These are phyloP conservation scores for Mus spretus DNA, from an alignment of 2,797 vertebrate genomes.

Conservation along the genomic window DNA sequence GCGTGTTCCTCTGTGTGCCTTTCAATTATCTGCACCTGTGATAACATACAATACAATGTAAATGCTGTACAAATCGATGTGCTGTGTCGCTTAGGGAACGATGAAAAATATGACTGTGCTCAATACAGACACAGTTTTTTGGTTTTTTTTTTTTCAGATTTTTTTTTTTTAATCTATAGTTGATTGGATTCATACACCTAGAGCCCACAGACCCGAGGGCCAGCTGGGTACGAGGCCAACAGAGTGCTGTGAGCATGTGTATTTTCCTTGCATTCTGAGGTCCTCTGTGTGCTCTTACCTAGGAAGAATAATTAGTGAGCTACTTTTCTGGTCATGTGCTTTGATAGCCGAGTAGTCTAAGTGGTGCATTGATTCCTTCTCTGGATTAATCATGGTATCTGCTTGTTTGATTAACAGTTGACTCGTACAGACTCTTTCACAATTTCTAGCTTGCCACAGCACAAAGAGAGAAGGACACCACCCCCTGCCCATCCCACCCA, in stretches of 20 bases:
- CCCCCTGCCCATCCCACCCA: background rate
- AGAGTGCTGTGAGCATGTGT: background rate
- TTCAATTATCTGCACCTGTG: background rate
- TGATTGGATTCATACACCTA: background rate
- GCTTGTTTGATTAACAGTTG: slow-evolving; percentile 20
- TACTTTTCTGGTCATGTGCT: slow-evolving; percentile 20
- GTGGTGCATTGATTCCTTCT: background rate
- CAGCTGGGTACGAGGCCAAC: background rate
- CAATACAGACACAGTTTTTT: background rate
- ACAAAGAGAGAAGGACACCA: background rate
- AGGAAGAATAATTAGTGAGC: slow-evolving; percentile 32
- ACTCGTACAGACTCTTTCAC: background rate
- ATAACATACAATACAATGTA: background rate
- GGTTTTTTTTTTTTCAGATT: background rate
- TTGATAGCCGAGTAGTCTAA: background rate
- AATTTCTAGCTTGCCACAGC: background rate
- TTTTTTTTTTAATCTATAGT: background rate
- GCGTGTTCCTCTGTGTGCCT: background rate
- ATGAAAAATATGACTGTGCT: background rate
- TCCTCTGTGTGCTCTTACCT: background rate
- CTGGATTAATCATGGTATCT: background rate
- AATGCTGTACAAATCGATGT: background rate
- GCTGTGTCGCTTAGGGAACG: background rate
- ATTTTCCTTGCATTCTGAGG: background rate
- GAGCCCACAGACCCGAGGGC: background rate